phyloP scores from a whole-genome alignment of 2,113 vertebrate species.

The Alligator sinensis region DNA sequence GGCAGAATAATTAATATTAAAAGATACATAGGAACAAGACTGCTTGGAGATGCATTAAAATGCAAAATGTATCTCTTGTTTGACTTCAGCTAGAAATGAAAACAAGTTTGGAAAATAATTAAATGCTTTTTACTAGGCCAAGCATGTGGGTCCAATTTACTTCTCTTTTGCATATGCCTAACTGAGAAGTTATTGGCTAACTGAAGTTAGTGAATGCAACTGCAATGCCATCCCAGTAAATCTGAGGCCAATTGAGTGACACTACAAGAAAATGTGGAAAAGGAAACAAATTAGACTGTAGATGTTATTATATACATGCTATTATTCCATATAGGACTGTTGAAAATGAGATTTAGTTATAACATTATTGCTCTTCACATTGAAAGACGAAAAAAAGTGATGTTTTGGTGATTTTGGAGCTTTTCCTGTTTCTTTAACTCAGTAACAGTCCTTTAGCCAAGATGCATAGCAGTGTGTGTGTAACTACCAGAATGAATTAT shows the following conservation, averaged over 20 bases:
- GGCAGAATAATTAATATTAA: constrained; percentile 16
- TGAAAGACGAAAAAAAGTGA: neutral
- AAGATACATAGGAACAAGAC: neutral
- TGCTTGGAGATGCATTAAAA: neutral
- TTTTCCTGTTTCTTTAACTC: neutral
- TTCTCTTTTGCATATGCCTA: neutral
- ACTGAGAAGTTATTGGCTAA: neutral
- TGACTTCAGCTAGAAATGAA: constrained; percentile 33
- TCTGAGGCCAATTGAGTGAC: neutral
- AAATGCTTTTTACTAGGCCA: neutral
- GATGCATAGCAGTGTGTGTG: neutral
- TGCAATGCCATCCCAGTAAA: neutral
- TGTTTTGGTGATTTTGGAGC: neutral
- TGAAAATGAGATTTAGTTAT: neutral
- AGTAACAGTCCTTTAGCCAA: neutral
- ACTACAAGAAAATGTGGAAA: neutral
- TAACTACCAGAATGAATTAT: neutral
- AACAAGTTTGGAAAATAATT: neutral
- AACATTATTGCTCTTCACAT: neutral
- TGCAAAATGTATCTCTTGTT: neutral
- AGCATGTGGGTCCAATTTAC: neutral
- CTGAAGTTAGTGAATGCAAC: neutral
- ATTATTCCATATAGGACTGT: neutral
- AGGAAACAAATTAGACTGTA: neutral
- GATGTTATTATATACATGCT: neutral